phyloP scores from a whole-genome alignment of 2,113 vertebrate species.

The Myxocyprinus asiaticus region DNA sequence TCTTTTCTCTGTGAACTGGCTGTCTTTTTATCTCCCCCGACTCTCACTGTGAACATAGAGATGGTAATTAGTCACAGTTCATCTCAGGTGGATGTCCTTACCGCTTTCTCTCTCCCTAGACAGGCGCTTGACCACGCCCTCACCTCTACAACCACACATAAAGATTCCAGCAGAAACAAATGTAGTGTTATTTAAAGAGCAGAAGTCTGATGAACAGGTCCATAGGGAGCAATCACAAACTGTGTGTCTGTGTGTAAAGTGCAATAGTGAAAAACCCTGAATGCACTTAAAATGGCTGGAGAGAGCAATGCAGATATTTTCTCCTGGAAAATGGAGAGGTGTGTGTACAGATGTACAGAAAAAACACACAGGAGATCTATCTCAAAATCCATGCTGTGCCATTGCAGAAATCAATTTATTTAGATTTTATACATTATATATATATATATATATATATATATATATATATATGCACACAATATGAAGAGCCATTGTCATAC shows the following conservation, averaged over 20 bases:
- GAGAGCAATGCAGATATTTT: background rate
- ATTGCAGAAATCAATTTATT: conserved; percentile 37
- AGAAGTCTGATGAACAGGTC: conserved; percentile 15
- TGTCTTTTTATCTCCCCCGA: too few relatives aligned
- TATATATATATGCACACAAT: conserved; percentile 33
- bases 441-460: conserved; percentile 4
- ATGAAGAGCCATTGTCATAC: conserved; percentile 44
- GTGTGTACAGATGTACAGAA: background rate
- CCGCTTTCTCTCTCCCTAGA: too few relatives aligned
- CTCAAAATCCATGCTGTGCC: background rate
- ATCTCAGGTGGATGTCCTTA: too few relatives aligned
- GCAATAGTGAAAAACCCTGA: background rate
- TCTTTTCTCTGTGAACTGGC: too few relatives aligned
- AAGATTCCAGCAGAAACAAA: conserved; percentile 12
- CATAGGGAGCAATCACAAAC: background rate
- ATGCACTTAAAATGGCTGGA: conserved; percentile 11
- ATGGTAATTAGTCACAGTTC: too few relatives aligned
- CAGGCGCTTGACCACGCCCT: too few relatives aligned
- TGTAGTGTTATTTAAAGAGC: conserved; percentile 28
- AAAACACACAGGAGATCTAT: background rate
- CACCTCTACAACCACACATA: too few relatives aligned
- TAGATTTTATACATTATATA: conserved; percentile 37
- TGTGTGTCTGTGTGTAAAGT: too few relatives aligned
- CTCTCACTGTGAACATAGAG: too few relatives aligned
- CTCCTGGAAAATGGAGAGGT: background rate